Evolutionary conservation across 1,140 invertebrate species (phyloP), one percentile per base, ranked within the genome.

Genomic region (Hyphantria cunea): DNA sequence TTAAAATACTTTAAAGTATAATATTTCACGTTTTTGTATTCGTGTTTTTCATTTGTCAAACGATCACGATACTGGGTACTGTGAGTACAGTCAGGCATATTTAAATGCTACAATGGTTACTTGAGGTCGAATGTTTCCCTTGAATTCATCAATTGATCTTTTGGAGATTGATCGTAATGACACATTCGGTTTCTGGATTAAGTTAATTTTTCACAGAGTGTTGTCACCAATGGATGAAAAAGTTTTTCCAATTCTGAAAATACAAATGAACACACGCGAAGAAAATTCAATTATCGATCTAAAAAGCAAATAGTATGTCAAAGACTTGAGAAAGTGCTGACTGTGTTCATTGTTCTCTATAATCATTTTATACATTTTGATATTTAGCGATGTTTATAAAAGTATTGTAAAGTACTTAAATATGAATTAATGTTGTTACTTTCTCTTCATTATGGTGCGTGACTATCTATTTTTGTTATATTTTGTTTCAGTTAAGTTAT

Each of bases 1-100:
- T 45, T 55, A 45, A 52, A 32, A 45, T 55, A 55, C 42, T 56
- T 25, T 49, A 17, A 56, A 56, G 53, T 56, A 56, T 42, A 56
- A 47, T 56, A 33, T 47, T 15, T 47, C 45, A 56, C 45, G 32
- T 8, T 56, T 44, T 7, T 56, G 12, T 33, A 12, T 14, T 33
- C 14, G 9, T 45, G 31, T 5, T 25, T 39, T 34, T 47, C 11
- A 13, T 6, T 7, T 25, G 8, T 47, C 0, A 47, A 6, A 14
- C 12, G 14, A 12, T 44, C 41, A 14, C 41, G 0, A 4, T 37
- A 37, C 11, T 8, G 8, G 7, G 8, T 37, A 37, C 11, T 37
- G 7, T 37, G 34, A 11, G 11, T 37, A 37, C 34, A 37, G 34
- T 37, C 34, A 37, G 34, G 2, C 8, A 37, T 5, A 25, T 25